phyloP scores from a whole-genome alignment of 1,140 invertebrate genomes.

The Papilio aristodemus region DNA sequence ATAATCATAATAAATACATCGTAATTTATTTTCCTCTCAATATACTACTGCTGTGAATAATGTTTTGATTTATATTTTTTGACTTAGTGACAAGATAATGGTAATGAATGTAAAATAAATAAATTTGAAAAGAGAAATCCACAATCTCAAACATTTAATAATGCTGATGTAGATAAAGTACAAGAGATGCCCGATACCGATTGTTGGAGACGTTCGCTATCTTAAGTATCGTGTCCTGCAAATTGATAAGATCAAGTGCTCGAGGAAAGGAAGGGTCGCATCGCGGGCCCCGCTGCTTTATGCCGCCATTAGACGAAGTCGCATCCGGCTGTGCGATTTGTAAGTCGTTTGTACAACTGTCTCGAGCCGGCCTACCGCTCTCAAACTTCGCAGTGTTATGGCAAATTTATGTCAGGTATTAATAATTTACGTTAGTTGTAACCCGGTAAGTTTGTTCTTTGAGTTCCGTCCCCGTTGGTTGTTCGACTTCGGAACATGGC shows the following conservation, averaged over 20 bases:
- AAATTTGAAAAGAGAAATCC: not conserved
- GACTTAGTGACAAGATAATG: not conserved
- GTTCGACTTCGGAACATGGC: conserved; percentile 60
- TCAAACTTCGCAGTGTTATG: conserved; percentile 70
- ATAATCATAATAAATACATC: no score
- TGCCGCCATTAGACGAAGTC: conserved; percentile 56
- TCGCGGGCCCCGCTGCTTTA: conserved; percentile 59
- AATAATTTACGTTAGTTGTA: conserved; percentile 78
- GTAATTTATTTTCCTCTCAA: no score
- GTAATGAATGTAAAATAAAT: conserved; percentile 5
- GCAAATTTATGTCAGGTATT: conserved; percentile 80
- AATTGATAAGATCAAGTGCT: conserved; percentile 67
- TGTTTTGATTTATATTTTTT: not conserved
- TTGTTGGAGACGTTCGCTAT: conserved; percentile 53
- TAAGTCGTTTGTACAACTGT: conserved; percentile 70
- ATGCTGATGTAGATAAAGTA: conserved; percentile 34
- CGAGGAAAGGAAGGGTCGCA: conserved; percentile 47
- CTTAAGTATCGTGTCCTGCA: conserved; percentile 60
- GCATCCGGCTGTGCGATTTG: conserved; percentile 67
- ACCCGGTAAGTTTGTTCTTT: conserved; percentile 61
- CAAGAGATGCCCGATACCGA: conserved; percentile 37
- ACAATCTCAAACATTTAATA: conserved; percentile 26
- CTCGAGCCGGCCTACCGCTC: conserved; percentile 51
- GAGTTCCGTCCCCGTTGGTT: conserved; percentile 52
- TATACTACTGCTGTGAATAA: no score